phyloP scores from a whole-genome alignment of 2,113 vertebrate genomes.

The Macrotis lagotis region DNA sequence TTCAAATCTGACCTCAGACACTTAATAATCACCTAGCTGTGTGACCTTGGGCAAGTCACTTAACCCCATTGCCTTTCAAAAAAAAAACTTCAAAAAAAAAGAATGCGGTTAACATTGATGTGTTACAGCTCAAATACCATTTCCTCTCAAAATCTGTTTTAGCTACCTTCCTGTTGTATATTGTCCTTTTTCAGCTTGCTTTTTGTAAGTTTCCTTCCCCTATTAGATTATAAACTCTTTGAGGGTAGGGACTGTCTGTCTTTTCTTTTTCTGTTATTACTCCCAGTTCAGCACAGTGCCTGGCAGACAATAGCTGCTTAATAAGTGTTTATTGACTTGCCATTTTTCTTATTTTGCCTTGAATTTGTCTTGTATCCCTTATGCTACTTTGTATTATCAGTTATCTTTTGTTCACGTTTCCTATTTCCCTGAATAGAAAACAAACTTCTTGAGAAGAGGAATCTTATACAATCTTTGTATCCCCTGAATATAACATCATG shows the following conservation, averaged over 20 bases:
- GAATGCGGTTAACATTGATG: not conserved
- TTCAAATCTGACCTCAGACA: too few relatives aligned
- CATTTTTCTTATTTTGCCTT: not conserved
- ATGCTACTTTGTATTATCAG: not conserved
- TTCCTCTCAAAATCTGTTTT: not conserved
- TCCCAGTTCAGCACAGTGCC: not conserved
- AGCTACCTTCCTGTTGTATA: not conserved
- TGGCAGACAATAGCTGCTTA: not conserved
- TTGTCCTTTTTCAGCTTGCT: not conserved
- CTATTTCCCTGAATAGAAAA: not conserved
- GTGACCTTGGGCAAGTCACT: too few relatives aligned
- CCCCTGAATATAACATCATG: not conserved
- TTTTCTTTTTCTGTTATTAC: not conserved
- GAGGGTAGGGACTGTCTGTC: not conserved
- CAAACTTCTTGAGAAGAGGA: not conserved
- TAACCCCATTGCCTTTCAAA: too few relatives aligned
- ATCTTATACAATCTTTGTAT: conserved; percentile 21
- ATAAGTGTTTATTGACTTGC: not conserved
- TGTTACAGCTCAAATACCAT: not conserved
- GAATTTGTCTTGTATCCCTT: too few relatives aligned
- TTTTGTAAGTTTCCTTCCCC: not conserved
- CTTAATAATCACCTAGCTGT: too few relatives aligned
- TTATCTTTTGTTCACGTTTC: not conserved
- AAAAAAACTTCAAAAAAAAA: too few relatives aligned
- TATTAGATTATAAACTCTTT: not conserved